Evolutionary conservation across 2,797 vertebrate species (phyloP).

Genomic region (Pangasius sanitwongsei): DNA sequence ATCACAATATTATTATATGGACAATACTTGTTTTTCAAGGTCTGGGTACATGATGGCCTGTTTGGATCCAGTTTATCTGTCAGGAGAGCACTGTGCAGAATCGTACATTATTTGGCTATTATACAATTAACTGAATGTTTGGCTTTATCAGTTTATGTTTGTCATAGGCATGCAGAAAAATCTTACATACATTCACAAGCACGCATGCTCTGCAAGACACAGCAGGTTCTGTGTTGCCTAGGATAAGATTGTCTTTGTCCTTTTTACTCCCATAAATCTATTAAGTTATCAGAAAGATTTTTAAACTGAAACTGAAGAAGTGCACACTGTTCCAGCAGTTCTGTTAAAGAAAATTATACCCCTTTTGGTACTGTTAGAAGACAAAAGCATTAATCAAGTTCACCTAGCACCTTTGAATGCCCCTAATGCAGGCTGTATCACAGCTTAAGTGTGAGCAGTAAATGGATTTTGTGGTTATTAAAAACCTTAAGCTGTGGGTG

Average conservation of each 20-base stretch:
- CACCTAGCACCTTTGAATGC: constrained; percentile 16
- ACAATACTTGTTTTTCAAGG: not conserved
- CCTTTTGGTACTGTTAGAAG: constrained; percentile 2
- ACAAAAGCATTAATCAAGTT: constrained; percentile 27
- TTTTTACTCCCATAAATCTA: not conserved
- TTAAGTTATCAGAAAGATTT: not conserved
- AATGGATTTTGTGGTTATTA: constrained; percentile 42
- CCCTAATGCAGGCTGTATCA: constrained; percentile 21
- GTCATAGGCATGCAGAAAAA: not conserved
- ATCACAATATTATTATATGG: not conserved
- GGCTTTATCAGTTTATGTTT: not conserved
- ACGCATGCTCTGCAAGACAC: not conserved
- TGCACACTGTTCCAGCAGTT: not conserved
- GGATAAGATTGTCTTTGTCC: not conserved
- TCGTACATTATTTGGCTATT: not conserved
- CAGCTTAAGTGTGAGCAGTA: constrained; percentile 20
- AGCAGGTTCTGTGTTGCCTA: not conserved
- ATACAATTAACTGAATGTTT: not conserved
- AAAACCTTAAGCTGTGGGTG: constrained; percentile 45
- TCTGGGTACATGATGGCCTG: not conserved
- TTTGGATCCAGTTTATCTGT: not conserved
- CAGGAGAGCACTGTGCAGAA: not conserved
- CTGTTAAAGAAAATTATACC: not conserved
- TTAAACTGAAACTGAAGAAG: not conserved
- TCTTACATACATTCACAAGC: not conserved